A percentile compares a stretch with the other conserved stretches of the same genome.
Conservation (phyloP, 2,888 invertebrate genomes). For the Tetranychus piercei region DNA sequence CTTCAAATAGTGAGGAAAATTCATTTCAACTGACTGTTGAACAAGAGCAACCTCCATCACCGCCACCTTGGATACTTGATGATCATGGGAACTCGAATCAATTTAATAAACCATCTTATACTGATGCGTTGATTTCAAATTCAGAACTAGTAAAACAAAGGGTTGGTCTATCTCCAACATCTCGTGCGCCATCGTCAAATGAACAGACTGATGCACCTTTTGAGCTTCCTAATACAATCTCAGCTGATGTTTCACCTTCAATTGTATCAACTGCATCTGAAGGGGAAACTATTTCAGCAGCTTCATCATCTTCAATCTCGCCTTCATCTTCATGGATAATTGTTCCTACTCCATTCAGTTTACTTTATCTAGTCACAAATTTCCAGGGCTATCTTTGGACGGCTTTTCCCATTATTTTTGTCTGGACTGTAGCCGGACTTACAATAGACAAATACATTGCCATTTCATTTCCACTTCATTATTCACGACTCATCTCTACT, state of each 20-base stretch:
- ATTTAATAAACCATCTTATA: background rate
- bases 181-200: too few relatives aligned
- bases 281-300: background rate
- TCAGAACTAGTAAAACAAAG: background rate
- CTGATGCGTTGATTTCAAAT: background rate
- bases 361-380: conserved; percentile 15
- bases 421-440: conserved; percentile 61
- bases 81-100: background rate
- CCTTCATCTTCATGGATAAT: background rate
- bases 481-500: conserved; percentile 53
- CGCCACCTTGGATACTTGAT: background rate
- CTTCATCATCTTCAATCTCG: background rate
- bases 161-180: background rate
- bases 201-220: background rate
- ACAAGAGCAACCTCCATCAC: background rate
- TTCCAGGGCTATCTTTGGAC: conserved; percentile 34
- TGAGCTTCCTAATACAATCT: background rate
- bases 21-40: background rate
- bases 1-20: background rate
- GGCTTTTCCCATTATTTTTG: conserved; percentile 50
- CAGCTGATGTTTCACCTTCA: background rate
- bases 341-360: background rate
- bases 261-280: background rate
- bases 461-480: conserved; percentile 58
- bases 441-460: conserved; percentile 50